Base-by-base conservation (phyloP, 2,888 invertebrate genomes). In the Pristionchus mayeri region DNA sequence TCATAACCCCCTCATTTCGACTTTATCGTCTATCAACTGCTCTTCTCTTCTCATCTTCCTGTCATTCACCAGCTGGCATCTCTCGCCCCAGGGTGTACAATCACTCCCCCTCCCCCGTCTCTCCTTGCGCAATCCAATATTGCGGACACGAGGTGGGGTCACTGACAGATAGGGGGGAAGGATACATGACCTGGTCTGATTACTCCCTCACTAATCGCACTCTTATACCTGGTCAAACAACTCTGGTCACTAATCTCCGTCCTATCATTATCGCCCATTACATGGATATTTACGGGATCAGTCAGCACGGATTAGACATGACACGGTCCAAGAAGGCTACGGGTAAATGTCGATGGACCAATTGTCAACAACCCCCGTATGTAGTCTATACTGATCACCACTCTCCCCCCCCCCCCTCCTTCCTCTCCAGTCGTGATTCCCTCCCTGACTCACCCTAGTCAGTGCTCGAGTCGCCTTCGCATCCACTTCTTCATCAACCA, bases 401-500 rank as follows among this genome's bases (percentile, higher is more conserved):
- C 16, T 24, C 24, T 67, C 67, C 16, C 7, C 13, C 67, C 34
- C 67, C 24, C 63, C 63, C 27, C 63, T 63, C 63, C 34, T 21
- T 34, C 67, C 34, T 0, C 27, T 63, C 18, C 63, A 63, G 63
- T 30, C 13, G 63, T 30, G n/a, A n/a, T n/a, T n/a, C n/a, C n/a
- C n/a, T n/a, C n/a, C n/a, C 67, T 37, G 30, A 81, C 54, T 37
- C n/a, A 82, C 82, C 30, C 67, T 82, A 27, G 82, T 82, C 18
- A 82, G 63, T 67, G 67, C 67, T 67, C 50, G 40, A 40, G 30
- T 82, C 11, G 63, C n/a, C 48, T 82, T 63, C n/a, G 82, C 67
- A 67, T 82, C 82, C 4, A 82, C 82, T 82, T 82, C 63, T 67
- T 67, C 82, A 67, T 82, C 82, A 30, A 30, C 67, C 44, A 82